phyloP scores from a whole-genome alignment of 2,888 invertebrate genomes.

The Caenorhabditis sinica region DNA sequence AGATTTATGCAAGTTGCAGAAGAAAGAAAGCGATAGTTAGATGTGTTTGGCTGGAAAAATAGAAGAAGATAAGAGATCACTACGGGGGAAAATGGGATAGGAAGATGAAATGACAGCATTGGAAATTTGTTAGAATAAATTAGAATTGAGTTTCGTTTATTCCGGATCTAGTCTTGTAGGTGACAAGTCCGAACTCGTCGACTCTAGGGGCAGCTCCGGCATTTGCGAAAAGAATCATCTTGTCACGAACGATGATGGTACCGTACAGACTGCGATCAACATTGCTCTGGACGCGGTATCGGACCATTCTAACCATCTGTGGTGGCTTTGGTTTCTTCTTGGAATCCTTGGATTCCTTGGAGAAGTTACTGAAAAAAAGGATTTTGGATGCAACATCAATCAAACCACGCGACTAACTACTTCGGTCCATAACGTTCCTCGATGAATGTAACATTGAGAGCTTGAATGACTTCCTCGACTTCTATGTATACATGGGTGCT shows the following conservation, averaged over 20 bases:
- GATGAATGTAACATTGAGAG: conserved; percentile 1
- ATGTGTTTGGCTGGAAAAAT: neutral
- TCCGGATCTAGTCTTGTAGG: conserved; percentile 40
- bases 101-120: neutral
- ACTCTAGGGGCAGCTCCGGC: conserved; percentile 17
- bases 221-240: conserved; percentile 47
- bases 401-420: conserved; percentile 3
- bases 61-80: neutral
- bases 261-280: neutral
- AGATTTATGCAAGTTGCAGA: neutral
- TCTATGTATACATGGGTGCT: conserved; percentile 32
- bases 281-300: conserved; percentile 12
- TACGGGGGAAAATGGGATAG: neutral
- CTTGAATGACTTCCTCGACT: conserved; percentile 11
- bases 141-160: conserved; percentile 44
- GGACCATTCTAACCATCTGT: conserved; percentile 7
- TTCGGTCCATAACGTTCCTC: conserved; percentile 33
- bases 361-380: conserved; percentile 1
- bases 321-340: conserved; percentile 2
- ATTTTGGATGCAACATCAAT: neutral
- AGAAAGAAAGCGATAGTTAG: neutral
- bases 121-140: neutral
- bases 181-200: conserved; percentile 35
- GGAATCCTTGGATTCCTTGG: neutral
- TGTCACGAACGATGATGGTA: conserved; percentile 31